phyloP scores from a whole-genome alignment of 2,797 vertebrate species.

The Argentina silus region DNA sequence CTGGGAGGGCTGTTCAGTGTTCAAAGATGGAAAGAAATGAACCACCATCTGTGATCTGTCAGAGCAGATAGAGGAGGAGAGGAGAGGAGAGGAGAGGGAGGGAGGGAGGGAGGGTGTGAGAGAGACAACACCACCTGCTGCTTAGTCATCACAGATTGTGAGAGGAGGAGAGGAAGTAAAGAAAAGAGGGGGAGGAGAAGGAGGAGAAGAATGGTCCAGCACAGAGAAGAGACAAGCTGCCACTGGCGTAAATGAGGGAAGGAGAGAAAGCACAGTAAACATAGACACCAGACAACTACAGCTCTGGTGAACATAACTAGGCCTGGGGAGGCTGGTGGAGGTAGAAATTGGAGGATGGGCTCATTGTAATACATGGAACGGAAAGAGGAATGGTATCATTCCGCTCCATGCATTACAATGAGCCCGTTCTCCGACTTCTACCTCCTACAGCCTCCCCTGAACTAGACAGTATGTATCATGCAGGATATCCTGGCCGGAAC shows the following conservation, averaged over 20 bases:
- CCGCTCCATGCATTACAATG: no score
- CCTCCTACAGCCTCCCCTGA: no score
- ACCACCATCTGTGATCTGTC: slow-evolving; percentile 11
- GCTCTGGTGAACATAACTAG: no score
- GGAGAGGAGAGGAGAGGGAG: neutral
- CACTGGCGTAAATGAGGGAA: slow-evolving; percentile 13
- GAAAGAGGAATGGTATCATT: no score
- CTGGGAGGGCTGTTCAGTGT: slow-evolving; percentile 16
- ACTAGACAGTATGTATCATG: no score
- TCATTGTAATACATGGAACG: no score
- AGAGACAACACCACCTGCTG: slow-evolving; percentile 44
- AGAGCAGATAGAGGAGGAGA: neutral
- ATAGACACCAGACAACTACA: neutral
- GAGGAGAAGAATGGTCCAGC: neutral
- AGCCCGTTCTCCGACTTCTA: no score
- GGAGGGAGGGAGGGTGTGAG: neutral
- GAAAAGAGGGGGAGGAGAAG: neutral
- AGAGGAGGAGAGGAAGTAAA: neutral
- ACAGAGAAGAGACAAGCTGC: slow-evolving; percentile 12
- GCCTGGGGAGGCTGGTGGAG: no score
- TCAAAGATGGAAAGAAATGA: neutral
- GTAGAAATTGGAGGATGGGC: no score
- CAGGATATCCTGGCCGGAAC: no score
- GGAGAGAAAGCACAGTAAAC: slow-evolving; percentile 4
- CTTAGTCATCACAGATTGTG: slow-evolving; percentile 13